These are phyloP conservation scores for Epinotia brunnichana DNA, from an alignment of 2,888 invertebrate genomes.

Conservation along the genomic window DNA sequence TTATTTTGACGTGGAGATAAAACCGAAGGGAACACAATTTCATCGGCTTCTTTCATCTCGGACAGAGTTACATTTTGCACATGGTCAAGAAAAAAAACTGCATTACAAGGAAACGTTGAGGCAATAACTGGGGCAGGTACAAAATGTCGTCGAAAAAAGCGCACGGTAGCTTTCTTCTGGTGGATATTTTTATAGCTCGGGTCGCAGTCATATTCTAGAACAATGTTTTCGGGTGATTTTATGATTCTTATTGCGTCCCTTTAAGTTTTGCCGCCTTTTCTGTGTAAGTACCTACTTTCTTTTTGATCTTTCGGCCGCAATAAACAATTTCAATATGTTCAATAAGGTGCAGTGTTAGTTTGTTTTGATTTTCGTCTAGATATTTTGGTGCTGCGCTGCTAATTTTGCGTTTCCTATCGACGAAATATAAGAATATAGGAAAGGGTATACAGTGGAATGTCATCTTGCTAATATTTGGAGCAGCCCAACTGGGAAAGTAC, in stretches of 20 bases:
- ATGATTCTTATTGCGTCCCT: slow-evolving; percentile 68
- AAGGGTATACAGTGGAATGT: too few relatives aligned
- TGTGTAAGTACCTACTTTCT: slow-evolving; percentile 61
- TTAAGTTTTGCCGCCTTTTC: slow-evolving; percentile 61
- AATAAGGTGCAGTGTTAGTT: slow-evolving; percentile 5
- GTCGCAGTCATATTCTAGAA: slow-evolving; percentile 56
- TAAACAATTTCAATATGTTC: slow-evolving; percentile 18
- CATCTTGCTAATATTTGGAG: too few relatives aligned
- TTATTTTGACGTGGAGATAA: slow-evolving; percentile 29
- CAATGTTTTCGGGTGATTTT: slow-evolving; percentile 69
- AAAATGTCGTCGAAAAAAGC: slow-evolving; percentile 44
- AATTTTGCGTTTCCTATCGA: not conserved
- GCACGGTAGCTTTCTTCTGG: slow-evolving; percentile 70
- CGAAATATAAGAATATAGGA: not conserved
- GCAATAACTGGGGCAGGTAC: slow-evolving; percentile 43
- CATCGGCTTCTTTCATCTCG: slow-evolving; percentile 31
- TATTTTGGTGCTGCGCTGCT: not conserved
- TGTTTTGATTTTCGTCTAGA: not conserved
- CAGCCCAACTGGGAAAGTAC: too few relatives aligned
- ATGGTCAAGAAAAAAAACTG: slow-evolving; percentile 39
- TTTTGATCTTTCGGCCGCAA: slow-evolving; percentile 49
- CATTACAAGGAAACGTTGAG: slow-evolving; percentile 39
- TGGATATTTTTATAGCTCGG: slow-evolving; percentile 60
- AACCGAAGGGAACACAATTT: slow-evolving; percentile 16
- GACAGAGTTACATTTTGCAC: slow-evolving; percentile 26